Percentiles rank a stretch among this genome's conserved stretches.
Evolutionary conservation across 2,888 invertebrate genomes (phyloP).

Genomic region (Lasioglossum pauxillum): DNA sequence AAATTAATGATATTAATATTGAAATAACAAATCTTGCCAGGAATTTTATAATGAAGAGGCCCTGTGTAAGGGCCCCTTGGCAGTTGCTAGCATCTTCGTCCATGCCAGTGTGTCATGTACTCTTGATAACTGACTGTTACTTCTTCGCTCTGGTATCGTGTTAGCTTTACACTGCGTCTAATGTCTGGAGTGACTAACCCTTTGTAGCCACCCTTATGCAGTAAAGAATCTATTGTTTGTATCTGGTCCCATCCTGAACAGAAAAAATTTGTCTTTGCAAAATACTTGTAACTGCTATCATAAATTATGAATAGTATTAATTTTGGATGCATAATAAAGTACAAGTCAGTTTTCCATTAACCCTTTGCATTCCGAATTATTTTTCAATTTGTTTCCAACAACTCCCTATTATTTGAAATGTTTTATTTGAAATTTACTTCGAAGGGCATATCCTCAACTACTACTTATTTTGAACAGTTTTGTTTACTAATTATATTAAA

Average conservation of each 20-base stretch:
- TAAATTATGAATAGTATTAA: neutral
- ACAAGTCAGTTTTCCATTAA: no score
- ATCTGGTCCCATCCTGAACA: constrained; percentile 98
- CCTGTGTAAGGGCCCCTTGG: constrained; percentile 85
- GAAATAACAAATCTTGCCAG: constrained; percentile 73
- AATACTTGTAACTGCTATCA: constrained; percentile 6
- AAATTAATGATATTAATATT: constrained; percentile 70
- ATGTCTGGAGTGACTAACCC: constrained; percentile 94
- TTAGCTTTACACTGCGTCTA: constrained; percentile 95
- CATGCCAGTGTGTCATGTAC: constrained; percentile 89
- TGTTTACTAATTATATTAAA: no score
- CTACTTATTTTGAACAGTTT: no score
- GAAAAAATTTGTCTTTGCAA: constrained; percentile 44
- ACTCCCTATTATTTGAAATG: no score
- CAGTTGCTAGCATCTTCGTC: constrained; percentile 90
- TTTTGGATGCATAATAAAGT: no score
- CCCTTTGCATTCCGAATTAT: no score
- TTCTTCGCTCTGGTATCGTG: constrained; percentile 98
- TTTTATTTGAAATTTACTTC: no score
- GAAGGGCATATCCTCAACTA: no score
- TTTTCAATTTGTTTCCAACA: no score
- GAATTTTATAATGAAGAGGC: constrained; percentile 71
- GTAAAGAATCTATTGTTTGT: constrained; percentile 98
- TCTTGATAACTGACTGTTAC: constrained; percentile 95
- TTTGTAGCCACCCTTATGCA: constrained; percentile 98